Base-by-base conservation (phyloP, 2,888 invertebrate species). In the Polylopha cassiicola region DNA sequence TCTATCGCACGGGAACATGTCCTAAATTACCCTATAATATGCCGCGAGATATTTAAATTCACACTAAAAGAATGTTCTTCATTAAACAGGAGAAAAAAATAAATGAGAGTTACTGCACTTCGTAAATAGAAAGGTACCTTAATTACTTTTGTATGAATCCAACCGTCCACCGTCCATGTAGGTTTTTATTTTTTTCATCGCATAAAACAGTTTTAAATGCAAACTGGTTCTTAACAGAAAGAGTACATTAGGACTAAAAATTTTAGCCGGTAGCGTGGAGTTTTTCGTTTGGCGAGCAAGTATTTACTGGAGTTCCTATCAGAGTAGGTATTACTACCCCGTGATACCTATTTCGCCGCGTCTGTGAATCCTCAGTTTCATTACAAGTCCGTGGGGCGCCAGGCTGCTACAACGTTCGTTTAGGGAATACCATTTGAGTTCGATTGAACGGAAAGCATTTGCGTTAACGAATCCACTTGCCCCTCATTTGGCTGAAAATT, bases 391-490 rank as follows among this genome's bases (percentile, higher is more conserved):
- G 23, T 31, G 27, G 17, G 29, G 16, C 34, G 41, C 21, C 27
- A n/a, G 36, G 20, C 21, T 24, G 31, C 39, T 32, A 33, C 39
- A 30, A 36, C 41, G 31, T 55, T 50, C 51, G 52, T 53, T 61
- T 60, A 51, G 57, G 55, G 55, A 63, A 61, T 61, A 55, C 57
- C 53, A 58, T 62, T 61, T 56, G 49, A 48, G 54, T 58, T 51
- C 58, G 54, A 63, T 63, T 53, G 58, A 57, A 61, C 59, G 59
- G 59, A 55, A 60, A 62, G 54, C 57, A 59, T 58, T 60, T 54
- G 50, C 57, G 56, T 61, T 61, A 61, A 65, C 64, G 56, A 61
- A 63, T 61, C 58, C 53, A 59, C 59, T 66, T 59, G 56, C 53
- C 46, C 56, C 52, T 50, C 39, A 36, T 43, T 46, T 43, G 37